These are phyloP conservation scores for Recurvirostra avosetta DNA, from an alignment of 2,113 vertebrate species.

Conservation along the genomic window DNA sequence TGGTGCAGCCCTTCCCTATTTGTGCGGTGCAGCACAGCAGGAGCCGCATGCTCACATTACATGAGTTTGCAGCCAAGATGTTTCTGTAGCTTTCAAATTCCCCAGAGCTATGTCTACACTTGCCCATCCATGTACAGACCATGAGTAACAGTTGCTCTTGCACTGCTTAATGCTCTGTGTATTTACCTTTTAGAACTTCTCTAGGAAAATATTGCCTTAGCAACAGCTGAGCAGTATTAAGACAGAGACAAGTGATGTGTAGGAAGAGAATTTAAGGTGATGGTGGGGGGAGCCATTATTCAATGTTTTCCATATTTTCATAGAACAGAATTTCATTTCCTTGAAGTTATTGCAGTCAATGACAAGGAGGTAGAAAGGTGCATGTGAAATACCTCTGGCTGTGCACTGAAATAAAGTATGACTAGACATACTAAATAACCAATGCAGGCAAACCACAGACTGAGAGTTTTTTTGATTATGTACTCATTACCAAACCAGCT, in stretches of 20 bases:
- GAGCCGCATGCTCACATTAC: accelerated
- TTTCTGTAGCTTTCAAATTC: background rate
- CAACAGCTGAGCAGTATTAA: background rate
- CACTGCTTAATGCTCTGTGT: background rate
- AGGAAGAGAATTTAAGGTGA: background rate
- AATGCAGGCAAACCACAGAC: background rate
- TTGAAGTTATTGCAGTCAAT: background rate
- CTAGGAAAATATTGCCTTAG: background rate
- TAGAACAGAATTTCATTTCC: background rate
- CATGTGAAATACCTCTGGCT: background rate
- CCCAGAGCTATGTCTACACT: background rate
- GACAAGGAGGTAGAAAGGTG: background rate
- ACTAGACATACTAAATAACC: background rate
- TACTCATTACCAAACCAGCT: background rate
- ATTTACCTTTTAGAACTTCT: background rate
- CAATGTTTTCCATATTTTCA: background rate
- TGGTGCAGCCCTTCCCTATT: too few species aligned
- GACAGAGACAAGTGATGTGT: background rate
- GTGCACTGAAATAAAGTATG: background rate
- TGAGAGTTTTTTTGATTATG: background rate
- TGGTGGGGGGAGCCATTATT: background rate
- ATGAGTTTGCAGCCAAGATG: accelerated
- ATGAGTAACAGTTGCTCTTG: background rate
- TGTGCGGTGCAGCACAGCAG: background rate
- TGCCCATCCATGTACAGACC: background rate